Evolutionary conservation across 1,140 invertebrate species (phyloP), one percentile per base, ranked within the genome.

Genomic region (Ditylenchus dipsaci): DNA sequence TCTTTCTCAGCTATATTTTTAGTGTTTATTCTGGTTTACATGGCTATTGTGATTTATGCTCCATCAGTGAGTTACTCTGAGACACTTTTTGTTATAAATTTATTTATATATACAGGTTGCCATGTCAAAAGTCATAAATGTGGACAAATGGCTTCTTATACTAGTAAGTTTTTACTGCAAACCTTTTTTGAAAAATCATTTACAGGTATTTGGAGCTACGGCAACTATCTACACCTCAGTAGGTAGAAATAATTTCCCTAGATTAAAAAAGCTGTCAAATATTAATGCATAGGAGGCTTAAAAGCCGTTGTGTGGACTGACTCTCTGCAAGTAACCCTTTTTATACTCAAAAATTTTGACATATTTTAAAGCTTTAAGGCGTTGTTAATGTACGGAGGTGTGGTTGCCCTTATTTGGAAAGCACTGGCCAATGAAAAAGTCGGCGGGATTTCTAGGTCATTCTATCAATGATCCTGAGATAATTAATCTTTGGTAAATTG

Each of bases 31-130:
- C 26, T 76, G 1, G 47, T 75, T 42, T 76, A 76, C 49, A 75
- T 76, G 73, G 72, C 69, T 42, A 65, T 76, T 7, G 75, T 76
- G 26, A 69, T 76, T 15, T 76, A 76, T 63, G 75, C 61, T 42
- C 68, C 68, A 17, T 53, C 61, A 21, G 49, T 53, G 3, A 26
- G 49, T 53, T 7, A 5, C 15, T 53, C 15, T 3, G 15, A 17
- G 23, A 8, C 8, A 17, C 3, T 19, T 53, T 21, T 53, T 53
- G 15, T 3, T 5, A 21, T 5, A 53, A 26, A 15, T 21, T 53
- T 53, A 7, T 17, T 8, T 53, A n/a, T n/a, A n/a, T n/a, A n/a
- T 53, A 8, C 49, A 53, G 49, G 68, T 69, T 13, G 68, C 68
- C 13, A 23, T 69, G 21, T 65, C 49, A 17, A 69, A 43, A 23